These are phyloP conservation scores for Thalassarche chlororhynchos DNA, from an alignment of 2,113 vertebrate genomes.

Conservation along the genomic window DNA sequence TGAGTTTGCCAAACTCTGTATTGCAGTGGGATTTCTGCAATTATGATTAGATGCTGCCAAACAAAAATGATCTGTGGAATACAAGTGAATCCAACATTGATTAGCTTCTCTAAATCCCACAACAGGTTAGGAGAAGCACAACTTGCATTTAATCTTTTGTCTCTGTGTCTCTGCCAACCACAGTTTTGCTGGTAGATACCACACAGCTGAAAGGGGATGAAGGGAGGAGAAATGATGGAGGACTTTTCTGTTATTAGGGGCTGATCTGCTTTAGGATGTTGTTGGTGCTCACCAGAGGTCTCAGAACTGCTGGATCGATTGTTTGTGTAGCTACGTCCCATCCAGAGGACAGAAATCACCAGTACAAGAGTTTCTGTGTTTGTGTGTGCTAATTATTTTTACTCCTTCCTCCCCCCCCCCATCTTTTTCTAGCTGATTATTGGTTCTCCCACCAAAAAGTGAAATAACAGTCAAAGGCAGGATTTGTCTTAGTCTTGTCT, in stretches of 20 bases:
- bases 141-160: background rate
- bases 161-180: background rate
- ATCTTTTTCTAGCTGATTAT: background rate
- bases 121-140: background rate
- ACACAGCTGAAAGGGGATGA: background rate
- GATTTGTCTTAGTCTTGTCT: background rate
- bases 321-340: background rate
- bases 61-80: constrained; percentile 7
- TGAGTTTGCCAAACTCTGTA: constrained; percentile 8
- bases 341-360: background rate
- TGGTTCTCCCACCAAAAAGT: background rate
- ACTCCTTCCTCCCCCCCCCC: rapidly evolving
- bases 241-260: background rate
- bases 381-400: background rate
- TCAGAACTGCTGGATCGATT: background rate
- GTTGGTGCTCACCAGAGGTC: background rate
- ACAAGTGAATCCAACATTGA: background rate
- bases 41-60: background rate
- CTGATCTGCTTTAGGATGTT: background rate
- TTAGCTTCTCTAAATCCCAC: background rate
- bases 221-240: background rate
- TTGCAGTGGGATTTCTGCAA: background rate
- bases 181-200: background rate
- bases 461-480: background rate
- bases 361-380: background rate